Evolutionary conservation across 53 echinoderm and acorn worm species (phyloP).

Genomic region (Echinarachnius parma): DNA sequence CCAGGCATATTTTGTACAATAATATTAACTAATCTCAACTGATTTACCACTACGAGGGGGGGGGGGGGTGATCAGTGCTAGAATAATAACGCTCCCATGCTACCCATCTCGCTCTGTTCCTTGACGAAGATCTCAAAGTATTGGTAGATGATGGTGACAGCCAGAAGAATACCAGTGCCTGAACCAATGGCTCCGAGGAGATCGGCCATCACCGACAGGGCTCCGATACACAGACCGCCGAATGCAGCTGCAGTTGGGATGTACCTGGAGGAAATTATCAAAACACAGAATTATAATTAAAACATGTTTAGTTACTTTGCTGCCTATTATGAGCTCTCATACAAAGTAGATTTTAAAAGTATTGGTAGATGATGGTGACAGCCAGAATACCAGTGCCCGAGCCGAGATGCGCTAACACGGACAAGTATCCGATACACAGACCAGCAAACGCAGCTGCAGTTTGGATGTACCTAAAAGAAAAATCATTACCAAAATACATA

Average conservation of each 20-base stretch:
- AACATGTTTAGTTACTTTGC: not conserved
- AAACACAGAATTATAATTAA: not conserved
- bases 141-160: conserved; percentile 99
- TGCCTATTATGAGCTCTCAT: too few relatives aligned
- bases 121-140: conserved; percentile 99
- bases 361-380: too few relatives aligned
- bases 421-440: too few relatives aligned
- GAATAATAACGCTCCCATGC: conserved; percentile 93
- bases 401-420: too few relatives aligned
- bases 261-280: conserved; percentile 57
- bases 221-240: conserved; percentile 97
- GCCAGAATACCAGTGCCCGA: too few relatives aligned
- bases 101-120: conserved; percentile 98
- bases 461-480: too few relatives aligned
- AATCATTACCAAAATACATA: too few relatives aligned
- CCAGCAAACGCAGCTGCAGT: too few relatives aligned
- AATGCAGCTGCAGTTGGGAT: conserved; percentile 99
- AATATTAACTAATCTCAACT: too few relatives aligned
- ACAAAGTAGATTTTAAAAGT: too few relatives aligned
- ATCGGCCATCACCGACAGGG: conserved; percentile 92
- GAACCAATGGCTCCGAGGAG: conserved; percentile 96
- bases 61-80: conserved; percentile 21
- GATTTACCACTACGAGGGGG: too few relatives aligned
- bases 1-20: too few relatives aligned
- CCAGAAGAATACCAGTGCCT: conserved; percentile 92